Evolutionary conservation across 2,888 invertebrate genomes (phyloP).

Genomic region (Eilema sororculum): DNA sequence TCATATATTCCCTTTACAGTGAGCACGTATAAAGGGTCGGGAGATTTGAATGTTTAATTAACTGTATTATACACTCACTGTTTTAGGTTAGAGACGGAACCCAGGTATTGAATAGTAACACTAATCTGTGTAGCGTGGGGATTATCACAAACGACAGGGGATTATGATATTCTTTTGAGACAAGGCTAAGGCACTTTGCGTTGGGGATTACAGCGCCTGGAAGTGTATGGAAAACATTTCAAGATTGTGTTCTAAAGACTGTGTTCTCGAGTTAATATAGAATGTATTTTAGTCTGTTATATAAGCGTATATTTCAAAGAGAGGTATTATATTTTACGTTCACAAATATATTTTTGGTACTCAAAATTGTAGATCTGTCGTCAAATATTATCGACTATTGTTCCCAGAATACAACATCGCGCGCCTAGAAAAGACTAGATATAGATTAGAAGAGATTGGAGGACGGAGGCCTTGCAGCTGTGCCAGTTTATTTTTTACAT

Average conservation of each 20-base stretch:
- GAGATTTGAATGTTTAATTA: constrained; percentile 57
- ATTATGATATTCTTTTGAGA: constrained; percentile 28
- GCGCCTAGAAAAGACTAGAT: too few relatives aligned
- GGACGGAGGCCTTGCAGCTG: too few relatives aligned
- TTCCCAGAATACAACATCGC: too few relatives aligned
- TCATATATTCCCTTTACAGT: constrained; percentile 42
- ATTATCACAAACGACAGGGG: constrained; percentile 34
- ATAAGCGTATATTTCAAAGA: too few relatives aligned
- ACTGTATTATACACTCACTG: constrained; percentile 27
- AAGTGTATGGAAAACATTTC: constrained; percentile 28
- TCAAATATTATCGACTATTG: too few relatives aligned
- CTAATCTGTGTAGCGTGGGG: constrained; percentile 39
- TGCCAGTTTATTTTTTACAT: too few relatives aligned
- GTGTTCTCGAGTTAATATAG: constrained; percentile 9
- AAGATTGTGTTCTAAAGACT: constrained; percentile 27
- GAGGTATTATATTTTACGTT: not conserved
- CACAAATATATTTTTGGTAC: too few relatives aligned
- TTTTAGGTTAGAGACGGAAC: constrained; percentile 23
- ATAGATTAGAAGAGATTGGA: too few relatives aligned
- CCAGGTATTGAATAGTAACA: constrained; percentile 43
- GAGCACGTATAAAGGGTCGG: constrained; percentile 48
- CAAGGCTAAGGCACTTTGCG: constrained; percentile 25
- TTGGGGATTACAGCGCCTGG: constrained; percentile 26
- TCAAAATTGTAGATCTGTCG: too few relatives aligned
- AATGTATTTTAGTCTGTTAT: not conserved